These are phyloP conservation scores for Sipha flava DNA, from an alignment of 1,140 invertebrate genomes.

Conservation along the genomic window DNA sequence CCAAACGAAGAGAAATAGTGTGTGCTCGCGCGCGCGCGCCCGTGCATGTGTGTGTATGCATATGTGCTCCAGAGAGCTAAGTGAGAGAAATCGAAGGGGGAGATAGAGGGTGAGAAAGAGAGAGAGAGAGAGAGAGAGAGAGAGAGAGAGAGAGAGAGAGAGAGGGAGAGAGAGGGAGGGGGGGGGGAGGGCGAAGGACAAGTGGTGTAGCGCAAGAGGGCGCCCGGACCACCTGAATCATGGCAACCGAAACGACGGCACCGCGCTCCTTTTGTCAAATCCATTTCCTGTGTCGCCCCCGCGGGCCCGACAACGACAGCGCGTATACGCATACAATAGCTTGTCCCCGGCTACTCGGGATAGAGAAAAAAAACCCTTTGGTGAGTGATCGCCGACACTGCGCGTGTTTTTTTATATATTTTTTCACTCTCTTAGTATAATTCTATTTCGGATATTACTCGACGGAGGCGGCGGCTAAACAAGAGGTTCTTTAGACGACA, in stretches of 20 bases:
- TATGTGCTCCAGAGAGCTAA: no score
- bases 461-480: background rate
- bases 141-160: background rate
- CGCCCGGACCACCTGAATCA: slow-evolving; percentile 30
- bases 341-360: background rate
- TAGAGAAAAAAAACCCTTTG: slow-evolving; percentile 11
- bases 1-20: no score
- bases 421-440: background rate
- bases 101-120: no score
- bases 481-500: slow-evolving; percentile 14
- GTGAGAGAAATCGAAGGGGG: no score
- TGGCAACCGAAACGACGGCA: slow-evolving; percentile 25
- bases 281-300: slow-evolving; percentile 20
- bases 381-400: background rate
- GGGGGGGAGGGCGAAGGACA: background rate
- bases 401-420: background rate
- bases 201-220: background rate
- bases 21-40: background rate
- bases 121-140: no score
- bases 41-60: no score
- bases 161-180: background rate
- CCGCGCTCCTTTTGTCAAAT: slow-evolving; percentile 22
- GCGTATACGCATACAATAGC: background rate
- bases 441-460: slow-evolving; percentile 16
- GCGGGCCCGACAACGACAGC: background rate